phyloP scores from a whole-genome alignment of 2,797 vertebrate species.

The Acridotheres tristis region DNA sequence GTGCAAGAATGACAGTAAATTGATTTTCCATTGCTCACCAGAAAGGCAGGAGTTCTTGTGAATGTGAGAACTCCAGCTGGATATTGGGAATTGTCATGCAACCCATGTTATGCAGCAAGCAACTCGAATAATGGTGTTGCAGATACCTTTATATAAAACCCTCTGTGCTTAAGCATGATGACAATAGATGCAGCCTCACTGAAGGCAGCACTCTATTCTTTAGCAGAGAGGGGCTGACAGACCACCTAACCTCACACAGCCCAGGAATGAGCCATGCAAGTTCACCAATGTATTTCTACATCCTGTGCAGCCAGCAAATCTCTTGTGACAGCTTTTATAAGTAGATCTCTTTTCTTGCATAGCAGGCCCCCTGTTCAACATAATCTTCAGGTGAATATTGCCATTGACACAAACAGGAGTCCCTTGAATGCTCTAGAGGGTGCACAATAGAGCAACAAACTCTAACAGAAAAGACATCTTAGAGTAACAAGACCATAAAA shows the following conservation, averaged over 20 bases:
- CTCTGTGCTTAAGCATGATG: neutral
- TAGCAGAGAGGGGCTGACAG: neutral
- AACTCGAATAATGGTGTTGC: neutral
- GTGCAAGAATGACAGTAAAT: neutral
- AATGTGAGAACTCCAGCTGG: neutral
- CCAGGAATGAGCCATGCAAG: neutral
- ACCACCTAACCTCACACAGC: neutral
- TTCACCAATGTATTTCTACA: neutral
- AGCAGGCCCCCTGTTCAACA: neutral
- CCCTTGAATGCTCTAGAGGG: neutral
- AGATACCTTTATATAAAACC: neutral
- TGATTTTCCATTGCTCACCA: neutral
- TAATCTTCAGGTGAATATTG: neutral
- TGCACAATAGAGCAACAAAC: neutral
- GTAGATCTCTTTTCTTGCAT: neutral
- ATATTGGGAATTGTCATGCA: neutral
- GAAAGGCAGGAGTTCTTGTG: neutral
- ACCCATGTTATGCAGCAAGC: neutral
- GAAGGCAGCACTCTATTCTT: neutral
- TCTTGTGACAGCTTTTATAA: neutral
- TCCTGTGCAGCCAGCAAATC: neutral
- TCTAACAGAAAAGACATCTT: neutral
- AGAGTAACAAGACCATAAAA: neutral
- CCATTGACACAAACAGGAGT: neutral
- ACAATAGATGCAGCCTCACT: neutral